phyloP scores from a whole-genome alignment of 2,888 invertebrate genomes.

The Oligia strigilis region DNA sequence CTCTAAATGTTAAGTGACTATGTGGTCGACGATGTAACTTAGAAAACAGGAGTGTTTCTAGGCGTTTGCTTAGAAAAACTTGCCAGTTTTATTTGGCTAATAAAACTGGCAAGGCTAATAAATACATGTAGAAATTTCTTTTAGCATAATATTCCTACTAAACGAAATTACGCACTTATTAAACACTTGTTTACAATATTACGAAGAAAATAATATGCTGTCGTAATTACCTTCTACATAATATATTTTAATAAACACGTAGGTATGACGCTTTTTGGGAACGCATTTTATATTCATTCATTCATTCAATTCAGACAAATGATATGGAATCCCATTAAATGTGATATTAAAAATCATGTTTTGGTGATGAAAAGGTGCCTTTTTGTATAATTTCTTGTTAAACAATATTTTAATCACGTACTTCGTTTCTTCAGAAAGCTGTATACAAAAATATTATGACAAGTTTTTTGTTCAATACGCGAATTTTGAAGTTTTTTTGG shows the following conservation, averaged over 20 bases:
- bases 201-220: neutral
- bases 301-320: constrained; percentile 44
- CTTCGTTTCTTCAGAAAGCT: neutral
- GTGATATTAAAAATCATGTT: constrained; percentile 21
- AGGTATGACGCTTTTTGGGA: constrained; percentile 12
- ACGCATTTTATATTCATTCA: constrained; percentile 47
- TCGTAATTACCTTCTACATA: neutral
- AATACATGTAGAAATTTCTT: neutral
- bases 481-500: accelerated
- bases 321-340: constrained; percentile 7
- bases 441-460: constrained; percentile 13
- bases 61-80: neutral
- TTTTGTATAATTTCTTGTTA: neutral
- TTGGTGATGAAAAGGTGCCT: neutral
- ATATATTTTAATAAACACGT: neutral
- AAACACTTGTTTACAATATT: neutral
- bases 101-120: too few relatives aligned
- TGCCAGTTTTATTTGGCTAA: neutral
- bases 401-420: neutral
- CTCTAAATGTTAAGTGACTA: neutral
- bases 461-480: neutral
- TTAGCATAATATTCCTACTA: neutral
- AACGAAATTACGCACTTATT: neutral
- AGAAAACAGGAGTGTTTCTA: neutral
- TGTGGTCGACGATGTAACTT: neutral